phyloP scores from a whole-genome alignment of 2,797 vertebrate species.

The Enteromius argenteus region DNA sequence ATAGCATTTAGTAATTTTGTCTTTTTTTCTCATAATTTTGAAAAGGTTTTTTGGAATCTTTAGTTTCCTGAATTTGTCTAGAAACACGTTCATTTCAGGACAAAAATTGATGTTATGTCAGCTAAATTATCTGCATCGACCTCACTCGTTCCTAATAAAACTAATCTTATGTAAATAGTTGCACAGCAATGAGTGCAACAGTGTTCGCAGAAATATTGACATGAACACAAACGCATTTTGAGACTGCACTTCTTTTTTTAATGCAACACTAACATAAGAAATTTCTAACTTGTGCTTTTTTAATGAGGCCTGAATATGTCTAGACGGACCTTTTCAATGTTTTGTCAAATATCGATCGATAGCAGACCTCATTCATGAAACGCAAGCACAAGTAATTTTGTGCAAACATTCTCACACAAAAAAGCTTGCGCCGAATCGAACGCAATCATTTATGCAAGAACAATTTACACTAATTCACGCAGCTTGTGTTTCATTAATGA shows the following conservation, averaged over 20 bases:
- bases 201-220: not conserved
- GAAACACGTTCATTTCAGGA: not conserved
- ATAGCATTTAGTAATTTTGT: not conserved
- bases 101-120: not conserved
- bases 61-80: not conserved
- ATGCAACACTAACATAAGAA: not conserved
- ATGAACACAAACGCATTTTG: not conserved
- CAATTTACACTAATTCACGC: not conserved
- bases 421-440: not conserved
- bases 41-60: not conserved
- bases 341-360: not conserved
- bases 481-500: constrained; percentile 30
- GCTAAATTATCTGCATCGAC: not conserved
- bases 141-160: not conserved
- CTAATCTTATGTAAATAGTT: not conserved
- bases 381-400: not conserved
- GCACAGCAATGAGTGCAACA: not conserved
- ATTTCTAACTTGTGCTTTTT: not conserved
- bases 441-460: not conserved
- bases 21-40: not conserved
- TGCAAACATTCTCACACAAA: not conserved
- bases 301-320: not conserved
- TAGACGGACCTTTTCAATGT: not conserved
- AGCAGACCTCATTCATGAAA: not conserved
- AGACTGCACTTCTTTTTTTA: not conserved